Conservation (phyloP, 2,113 vertebrate genomes). For the Syngnathus floridae region DNA sequence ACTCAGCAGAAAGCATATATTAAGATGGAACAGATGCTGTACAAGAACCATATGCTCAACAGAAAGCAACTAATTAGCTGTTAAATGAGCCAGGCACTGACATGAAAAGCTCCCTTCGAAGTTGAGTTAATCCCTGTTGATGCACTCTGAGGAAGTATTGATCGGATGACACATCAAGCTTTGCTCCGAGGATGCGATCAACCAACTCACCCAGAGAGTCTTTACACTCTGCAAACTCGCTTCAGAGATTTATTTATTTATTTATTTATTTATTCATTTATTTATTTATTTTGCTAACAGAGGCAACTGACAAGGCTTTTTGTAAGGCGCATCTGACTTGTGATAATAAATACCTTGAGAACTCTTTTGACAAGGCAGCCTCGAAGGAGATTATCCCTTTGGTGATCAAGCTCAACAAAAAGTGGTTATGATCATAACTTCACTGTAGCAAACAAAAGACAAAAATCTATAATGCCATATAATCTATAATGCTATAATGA, state of each 20-base stretch:
- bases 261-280: neutral
- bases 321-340: constrained; percentile 2
- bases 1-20: constrained; percentile 36
- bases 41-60: constrained; percentile 54
- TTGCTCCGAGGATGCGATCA: constrained; percentile 44
- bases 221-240: constrained; percentile 30
- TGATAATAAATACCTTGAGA: constrained; percentile 28
- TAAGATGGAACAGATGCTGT: constrained; percentile 47
- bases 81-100: constrained; percentile 56
- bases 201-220: constrained; percentile 31
- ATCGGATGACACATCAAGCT: constrained; percentile 50
- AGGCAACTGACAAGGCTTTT: constrained; percentile 24
- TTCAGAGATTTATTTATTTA: constrained; percentile 3
- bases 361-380: constrained; percentile 16
- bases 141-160: constrained; percentile 62
- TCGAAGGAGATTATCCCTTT: constrained; percentile 29
- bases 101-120: constrained; percentile 42
- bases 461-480: too few relatives aligned
- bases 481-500: too few relatives aligned
- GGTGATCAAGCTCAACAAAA: constrained; percentile 7
- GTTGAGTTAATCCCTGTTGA: constrained; percentile 59
- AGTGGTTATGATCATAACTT: constrained; percentile 18
- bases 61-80: constrained; percentile 61
- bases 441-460: constrained; percentile 4
- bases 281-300: constrained; percentile 10